Conservation (phyloP, 2,797 vertebrate species). For the Alfaro cultratus region DNA sequence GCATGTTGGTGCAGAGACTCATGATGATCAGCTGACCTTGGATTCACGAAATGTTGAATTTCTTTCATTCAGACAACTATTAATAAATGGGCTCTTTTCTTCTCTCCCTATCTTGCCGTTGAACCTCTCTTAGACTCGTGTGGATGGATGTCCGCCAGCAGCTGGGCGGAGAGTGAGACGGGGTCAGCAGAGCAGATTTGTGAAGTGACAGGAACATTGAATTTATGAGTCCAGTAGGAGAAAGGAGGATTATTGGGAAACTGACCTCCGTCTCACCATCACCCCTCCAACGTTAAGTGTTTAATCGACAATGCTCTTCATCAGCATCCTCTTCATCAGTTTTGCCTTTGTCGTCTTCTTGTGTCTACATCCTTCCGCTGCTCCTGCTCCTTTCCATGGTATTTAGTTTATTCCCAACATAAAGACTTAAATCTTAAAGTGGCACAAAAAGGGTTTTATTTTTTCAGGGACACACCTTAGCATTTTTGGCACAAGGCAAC, state of each 20-base stretch:
- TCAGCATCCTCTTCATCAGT: conserved; percentile 41
- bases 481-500: conserved; percentile 22
- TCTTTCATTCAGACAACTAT: conserved; percentile 16
- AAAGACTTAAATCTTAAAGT: background rate
- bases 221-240: conserved; percentile 41
- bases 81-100: conserved; percentile 23
- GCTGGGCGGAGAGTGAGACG: conserved; percentile 11
- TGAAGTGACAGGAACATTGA: conserved; percentile 30
- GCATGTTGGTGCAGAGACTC: background rate
- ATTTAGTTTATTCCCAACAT: background rate
- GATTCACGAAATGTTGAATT: conserved; percentile 16
- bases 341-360: conserved; percentile 23
- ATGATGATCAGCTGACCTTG: conserved; percentile 38
- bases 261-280: conserved; percentile 47
- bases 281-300: conserved; percentile 44
- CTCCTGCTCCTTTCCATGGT: background rate
- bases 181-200: conserved; percentile 23
- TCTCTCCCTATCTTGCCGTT: conserved; percentile 24
- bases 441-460: background rate
- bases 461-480: conserved; percentile 21
- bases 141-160: conserved; percentile 32
- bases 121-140: conserved; percentile 16
- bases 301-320: conserved; percentile 51
- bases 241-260: conserved; percentile 39
- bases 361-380: background rate